phyloP scores from a whole-genome alignment of 2,113 vertebrate genomes.

The Poeciliopsis turrubarensis region DNA sequence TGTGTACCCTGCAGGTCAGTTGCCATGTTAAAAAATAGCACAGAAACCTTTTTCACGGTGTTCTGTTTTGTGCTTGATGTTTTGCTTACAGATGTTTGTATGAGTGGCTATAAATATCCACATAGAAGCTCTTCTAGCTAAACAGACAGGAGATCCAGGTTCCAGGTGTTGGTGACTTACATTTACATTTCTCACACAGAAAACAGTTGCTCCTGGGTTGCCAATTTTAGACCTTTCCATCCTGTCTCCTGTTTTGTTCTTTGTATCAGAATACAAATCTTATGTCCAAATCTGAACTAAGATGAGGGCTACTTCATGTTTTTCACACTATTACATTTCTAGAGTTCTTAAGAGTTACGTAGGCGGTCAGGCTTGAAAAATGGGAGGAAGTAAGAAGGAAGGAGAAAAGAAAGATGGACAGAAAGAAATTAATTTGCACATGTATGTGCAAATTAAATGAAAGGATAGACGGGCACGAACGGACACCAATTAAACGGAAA shows the following conservation, averaged over 20 bases:
- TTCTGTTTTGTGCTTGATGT: neutral
- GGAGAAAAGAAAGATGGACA: too few relatives aligned
- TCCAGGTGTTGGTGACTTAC: neutral
- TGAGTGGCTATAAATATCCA: constrained; percentile 38
- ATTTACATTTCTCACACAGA: neutral
- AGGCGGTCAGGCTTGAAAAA: too few relatives aligned
- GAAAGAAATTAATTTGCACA: too few relatives aligned
- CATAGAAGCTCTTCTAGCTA: constrained; percentile 19
- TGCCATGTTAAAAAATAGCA: constrained; percentile 21
- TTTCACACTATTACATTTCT: neutral
- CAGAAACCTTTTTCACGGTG: neutral
- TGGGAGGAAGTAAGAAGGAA: too few relatives aligned
- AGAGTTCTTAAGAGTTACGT: neutral
- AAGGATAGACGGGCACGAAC: neutral
- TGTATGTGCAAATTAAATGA: neutral
- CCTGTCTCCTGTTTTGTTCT: neutral
- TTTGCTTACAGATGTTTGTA: constrained; percentile 29
- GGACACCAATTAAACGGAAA: neutral
- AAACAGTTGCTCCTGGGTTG: neutral
- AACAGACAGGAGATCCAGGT: neutral
- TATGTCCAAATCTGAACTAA: too few relatives aligned
- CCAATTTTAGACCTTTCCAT: neutral
- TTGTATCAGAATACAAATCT: neutral
- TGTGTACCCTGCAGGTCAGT: constrained; percentile 8
- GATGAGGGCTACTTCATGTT: neutral